Conservation (phyloP, 2,888 invertebrate species). For the Lymantria monacha region DNA sequence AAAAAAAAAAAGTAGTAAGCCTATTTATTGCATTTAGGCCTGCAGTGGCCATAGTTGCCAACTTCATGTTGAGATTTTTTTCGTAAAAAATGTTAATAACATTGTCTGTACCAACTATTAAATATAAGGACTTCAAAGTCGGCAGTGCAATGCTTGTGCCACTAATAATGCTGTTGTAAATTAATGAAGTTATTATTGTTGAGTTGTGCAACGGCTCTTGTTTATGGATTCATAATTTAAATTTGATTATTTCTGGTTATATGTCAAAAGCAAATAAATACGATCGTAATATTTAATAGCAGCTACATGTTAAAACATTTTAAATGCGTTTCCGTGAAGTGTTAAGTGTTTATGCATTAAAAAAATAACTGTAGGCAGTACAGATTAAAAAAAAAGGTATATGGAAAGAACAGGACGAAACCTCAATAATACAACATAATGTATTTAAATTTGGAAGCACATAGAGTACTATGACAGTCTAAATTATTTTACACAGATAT, state of each 20-base stretch:
- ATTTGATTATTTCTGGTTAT: conserved; percentile 8
- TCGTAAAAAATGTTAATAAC: too few relatives aligned
- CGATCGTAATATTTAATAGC: conserved; percentile 1
- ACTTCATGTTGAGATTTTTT: too few relatives aligned
- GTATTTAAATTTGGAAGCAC: not conserved
- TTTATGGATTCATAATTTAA: conserved; percentile 17
- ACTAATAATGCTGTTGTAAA: not conserved
- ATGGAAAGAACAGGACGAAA: not conserved
- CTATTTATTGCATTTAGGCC: too few relatives aligned
- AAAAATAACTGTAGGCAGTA: not conserved
- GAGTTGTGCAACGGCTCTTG: conserved; percentile 6
- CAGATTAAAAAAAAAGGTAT: not conserved
- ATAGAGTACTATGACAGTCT: not conserved
- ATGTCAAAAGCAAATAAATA: conserved; percentile 6
- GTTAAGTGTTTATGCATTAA: not conserved
- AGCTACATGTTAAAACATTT: conserved; percentile 1
- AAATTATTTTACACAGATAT: not conserved
- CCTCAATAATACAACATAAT: not conserved
- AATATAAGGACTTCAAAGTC: too few relatives aligned
- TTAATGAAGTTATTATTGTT: not conserved
- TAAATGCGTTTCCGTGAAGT: not conserved
- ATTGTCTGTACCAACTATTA: too few relatives aligned
- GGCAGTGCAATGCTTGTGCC: too few relatives aligned
- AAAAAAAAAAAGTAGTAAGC: too few relatives aligned
- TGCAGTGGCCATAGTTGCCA: too few relatives aligned